Base-by-base conservation (phyloP, 2,888 invertebrate species). In the Cecidostiba fungosa region DNA sequence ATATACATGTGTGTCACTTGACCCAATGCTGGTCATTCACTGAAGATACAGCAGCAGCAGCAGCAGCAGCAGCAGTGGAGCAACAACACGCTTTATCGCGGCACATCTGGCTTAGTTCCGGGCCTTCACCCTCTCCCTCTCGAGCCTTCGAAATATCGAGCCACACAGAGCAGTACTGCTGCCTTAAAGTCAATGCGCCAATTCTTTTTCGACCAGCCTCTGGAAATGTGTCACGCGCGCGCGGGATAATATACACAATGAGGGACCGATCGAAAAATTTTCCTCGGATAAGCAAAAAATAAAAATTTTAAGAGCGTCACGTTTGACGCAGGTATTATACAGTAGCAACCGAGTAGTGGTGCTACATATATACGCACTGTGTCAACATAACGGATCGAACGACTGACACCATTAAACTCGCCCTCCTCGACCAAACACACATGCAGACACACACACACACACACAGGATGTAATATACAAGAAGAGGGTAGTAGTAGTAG, bases 71-170 rank as follows among this genome's bases (percentile, higher is more conserved):
- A n/a, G n/a, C n/a, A n/a, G n/a, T n/a, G n/a, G n/a, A 59, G 59
- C 62, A 66, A 23, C 62, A 66, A 29, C 62, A 14, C 62, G 62
- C 26, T 26, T 12, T 62, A 62, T 62, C 62, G 62, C 62, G 3
- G 8, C 26, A n/a, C n/a, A 26, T 62, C 62, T 29, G 54, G n/a
- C 54, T 54, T n/a, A 23, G 23, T 29, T 29, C 62, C 62, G 62
- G 26, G 62, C 62, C 29, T 29, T 66, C 62, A 26, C 29, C 62
- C 62, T 23, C 62, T 23, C 29, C 62, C 62, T 23, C 62, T 23
- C 62, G 59, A 59, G 62, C 62, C 62, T 62, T 62, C 62, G 62
- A 23, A 62, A 62, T 62, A 62, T 62, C 62, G 62, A 62, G 26
- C 62, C 62, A 3, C 29, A 29, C 59, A 3, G 50, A 16, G 50